Conservation (phyloP, 2,113 vertebrate species). For the Nettapus auritus region DNA sequence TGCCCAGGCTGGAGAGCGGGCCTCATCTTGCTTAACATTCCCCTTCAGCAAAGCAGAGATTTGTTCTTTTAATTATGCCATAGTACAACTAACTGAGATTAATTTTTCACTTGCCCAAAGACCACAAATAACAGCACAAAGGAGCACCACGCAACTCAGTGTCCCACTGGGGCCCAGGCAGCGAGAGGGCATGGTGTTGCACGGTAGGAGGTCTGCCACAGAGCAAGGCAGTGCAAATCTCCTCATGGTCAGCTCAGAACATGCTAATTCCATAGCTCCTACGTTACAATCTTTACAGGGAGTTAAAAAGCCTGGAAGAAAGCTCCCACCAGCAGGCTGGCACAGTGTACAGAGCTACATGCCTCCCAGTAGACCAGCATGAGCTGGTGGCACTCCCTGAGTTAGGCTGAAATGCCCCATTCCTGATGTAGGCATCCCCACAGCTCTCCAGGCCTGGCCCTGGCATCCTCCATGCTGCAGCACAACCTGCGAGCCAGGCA, state of each 20-base stretch:
- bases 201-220: not conserved
- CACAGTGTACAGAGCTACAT: not conserved
- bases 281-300: not conserved
- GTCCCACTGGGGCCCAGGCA: accelerated
- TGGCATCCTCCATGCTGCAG: not conserved
- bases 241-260: not conserved
- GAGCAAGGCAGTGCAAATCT: not conserved
- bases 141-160: not conserved
- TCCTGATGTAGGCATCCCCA: not conserved
- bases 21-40: not conserved
- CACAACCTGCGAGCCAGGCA: not conserved
- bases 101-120: not conserved
- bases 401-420: not conserved
- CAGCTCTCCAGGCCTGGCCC: not conserved
- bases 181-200: not conserved
- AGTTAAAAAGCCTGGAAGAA: not conserved
- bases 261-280: not conserved
- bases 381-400: not conserved
- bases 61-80: not conserved
- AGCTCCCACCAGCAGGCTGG: not conserved
- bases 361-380: accelerated
- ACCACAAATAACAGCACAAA: not conserved
- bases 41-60: not conserved
- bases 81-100: not conserved
- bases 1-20: not conserved